These are phyloP conservation scores for Andricus curvator DNA, from an alignment of 2,888 invertebrate species.

Conservation along the genomic window DNA sequence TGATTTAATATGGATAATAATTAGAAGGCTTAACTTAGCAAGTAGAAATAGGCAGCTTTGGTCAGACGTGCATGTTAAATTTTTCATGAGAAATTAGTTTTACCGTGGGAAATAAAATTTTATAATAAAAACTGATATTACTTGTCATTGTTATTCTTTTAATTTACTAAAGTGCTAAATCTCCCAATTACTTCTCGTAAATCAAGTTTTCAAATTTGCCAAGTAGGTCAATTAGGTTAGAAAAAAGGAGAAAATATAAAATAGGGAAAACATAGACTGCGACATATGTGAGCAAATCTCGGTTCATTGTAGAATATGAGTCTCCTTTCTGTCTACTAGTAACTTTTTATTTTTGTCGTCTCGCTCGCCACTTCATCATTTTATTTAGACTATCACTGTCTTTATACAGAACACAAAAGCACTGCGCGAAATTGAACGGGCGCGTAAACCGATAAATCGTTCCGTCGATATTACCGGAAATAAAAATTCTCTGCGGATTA, in stretches of 20 bases:
- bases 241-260: neutral
- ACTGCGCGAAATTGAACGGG: slow-evolving; percentile 59
- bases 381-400: neutral
- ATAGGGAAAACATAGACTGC: slow-evolving; percentile 15
- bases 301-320: slow-evolving; percentile 25
- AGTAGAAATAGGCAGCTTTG: neutral
- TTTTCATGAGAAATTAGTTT: neutral
- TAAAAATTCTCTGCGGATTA: slow-evolving; percentile 62
- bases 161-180: too few relatives aligned
- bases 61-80: neutral
- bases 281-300: slow-evolving; percentile 41
- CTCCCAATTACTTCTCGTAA: too few relatives aligned
- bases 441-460: slow-evolving; percentile 62
- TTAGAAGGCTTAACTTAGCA: neutral
- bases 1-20: neutral
- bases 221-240: too few relatives aligned
- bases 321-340: slow-evolving; percentile 25
- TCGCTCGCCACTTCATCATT: slow-evolving; percentile 21
- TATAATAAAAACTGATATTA: too few relatives aligned
- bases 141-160: neutral
- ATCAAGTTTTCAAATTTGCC: too few relatives aligned
- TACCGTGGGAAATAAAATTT: neutral
- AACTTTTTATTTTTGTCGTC: slow-evolving; percentile 17
- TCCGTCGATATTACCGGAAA: slow-evolving; percentile 57
- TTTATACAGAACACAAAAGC: slow-evolving; percentile 38